Percentiles rank a stretch among this genome's conserved stretches.
phyloP scores from a whole-genome alignment of 2,797 vertebrate species.

The Coilia nasus region DNA sequence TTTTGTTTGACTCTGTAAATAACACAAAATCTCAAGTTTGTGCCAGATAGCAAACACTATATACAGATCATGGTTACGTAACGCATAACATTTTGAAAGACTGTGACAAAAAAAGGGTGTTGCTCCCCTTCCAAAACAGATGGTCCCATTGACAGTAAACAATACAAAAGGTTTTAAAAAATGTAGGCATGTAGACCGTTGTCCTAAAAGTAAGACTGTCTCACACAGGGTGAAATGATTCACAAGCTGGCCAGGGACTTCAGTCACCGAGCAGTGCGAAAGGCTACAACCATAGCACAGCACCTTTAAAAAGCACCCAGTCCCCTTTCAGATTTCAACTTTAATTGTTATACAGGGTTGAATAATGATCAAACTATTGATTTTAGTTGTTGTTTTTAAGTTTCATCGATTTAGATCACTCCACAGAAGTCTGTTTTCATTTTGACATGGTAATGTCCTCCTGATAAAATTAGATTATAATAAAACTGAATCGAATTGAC shows the following conservation, averaged over 20 bases:
- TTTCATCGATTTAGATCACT: not conserved
- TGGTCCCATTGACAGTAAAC: constrained; percentile 64
- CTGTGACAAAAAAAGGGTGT: constrained; percentile 64
- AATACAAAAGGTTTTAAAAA: constrained; percentile 57
- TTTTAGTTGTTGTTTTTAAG: not conserved
- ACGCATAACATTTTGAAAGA: constrained; percentile 35
- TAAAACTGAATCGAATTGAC: not conserved
- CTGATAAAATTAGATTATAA: not conserved
- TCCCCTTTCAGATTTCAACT: not conserved
- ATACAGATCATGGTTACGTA: constrained; percentile 56
- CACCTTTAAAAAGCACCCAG: not conserved
- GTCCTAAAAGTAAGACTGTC: not conserved
- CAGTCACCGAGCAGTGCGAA: not conserved
- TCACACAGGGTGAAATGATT: not conserved
- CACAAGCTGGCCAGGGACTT: not conserved
- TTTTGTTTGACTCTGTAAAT: constrained; percentile 25
- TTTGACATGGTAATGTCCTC: not conserved
- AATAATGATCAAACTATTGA: not conserved
- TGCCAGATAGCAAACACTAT: constrained; percentile 46
- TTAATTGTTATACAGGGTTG: not conserved
- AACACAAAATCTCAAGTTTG: constrained; percentile 33
- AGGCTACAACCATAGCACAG: not conserved
- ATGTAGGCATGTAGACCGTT: not conserved
- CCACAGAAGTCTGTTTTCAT: not conserved
- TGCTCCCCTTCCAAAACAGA: constrained; percentile 58